These are phyloP conservation scores for Bufotes viridis DNA, from an alignment of 2,797 vertebrate species.

Conservation along the genomic window DNA sequence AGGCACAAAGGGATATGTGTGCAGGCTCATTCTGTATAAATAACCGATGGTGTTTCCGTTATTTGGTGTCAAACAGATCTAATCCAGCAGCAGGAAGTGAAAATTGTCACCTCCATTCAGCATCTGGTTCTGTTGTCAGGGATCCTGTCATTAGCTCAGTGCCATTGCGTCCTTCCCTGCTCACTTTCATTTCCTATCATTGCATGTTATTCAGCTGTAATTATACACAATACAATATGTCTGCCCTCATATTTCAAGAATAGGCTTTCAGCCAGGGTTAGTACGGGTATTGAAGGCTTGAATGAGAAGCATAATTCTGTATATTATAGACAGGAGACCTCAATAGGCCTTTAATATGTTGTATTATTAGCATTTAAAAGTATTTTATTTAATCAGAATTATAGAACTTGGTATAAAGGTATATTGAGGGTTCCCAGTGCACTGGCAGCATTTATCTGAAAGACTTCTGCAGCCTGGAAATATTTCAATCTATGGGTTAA, in stretches of 20 bases:
- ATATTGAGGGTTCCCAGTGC: neutral
- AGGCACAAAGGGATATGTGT: neutral
- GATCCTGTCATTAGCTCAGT: conserved; percentile 48
- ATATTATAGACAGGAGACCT: conserved; percentile 2
- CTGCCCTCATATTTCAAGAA: conserved; percentile 1
- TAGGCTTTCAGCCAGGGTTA: neutral
- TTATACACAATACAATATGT: conserved; percentile 68
- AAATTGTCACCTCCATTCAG: conserved; percentile 65
- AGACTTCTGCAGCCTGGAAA: neutral
- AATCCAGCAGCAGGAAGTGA: conserved; percentile 61
- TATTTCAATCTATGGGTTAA: neutral
- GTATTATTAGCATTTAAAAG: neutral
- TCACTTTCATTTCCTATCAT: conserved; percentile 17
- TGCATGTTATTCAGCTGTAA: conserved; percentile 65
- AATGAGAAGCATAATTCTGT: neutral
- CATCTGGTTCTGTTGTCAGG: conserved; percentile 54
- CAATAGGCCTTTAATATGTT: neutral
- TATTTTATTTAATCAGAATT: neutral
- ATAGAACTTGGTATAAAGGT: neutral
- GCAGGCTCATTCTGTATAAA: neutral
- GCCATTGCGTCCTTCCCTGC: conserved; percentile 29
- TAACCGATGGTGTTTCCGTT: conserved; percentile 28
- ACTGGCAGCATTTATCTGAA: too few relatives aligned
- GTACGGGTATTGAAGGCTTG: neutral
- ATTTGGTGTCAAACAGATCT: conserved; percentile 60